Evolutionary conservation across 2,797 vertebrate species (phyloP), one percentile per base, ranked within the genome.

Genomic region (Arctocebus calabarensis): DNA sequence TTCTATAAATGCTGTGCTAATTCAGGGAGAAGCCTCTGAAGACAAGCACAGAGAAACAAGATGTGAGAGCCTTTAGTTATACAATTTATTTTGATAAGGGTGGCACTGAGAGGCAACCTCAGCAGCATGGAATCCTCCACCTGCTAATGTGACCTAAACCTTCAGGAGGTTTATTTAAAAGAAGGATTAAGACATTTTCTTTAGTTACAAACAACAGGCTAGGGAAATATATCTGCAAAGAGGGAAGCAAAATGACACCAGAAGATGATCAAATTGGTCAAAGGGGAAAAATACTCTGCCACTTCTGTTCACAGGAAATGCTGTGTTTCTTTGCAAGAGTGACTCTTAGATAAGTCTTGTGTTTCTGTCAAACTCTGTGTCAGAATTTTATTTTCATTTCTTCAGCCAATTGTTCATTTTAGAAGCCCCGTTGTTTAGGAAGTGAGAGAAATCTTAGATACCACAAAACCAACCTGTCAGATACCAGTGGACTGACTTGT

Each of bases 1-100:
- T 84, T 96, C 22, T 88, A 82, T 92, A 95, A 82, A 20, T 89
- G 25, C 17, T 52, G 16, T 83, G 29, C n/a, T 34, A 71, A 68
- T 87, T 77, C 59, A 68, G 70, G 91, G 29, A 25, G 13, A 84
- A 8, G 37, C 78, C n/a, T 34, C 37, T 57, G 78, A 88, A 94
- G 70, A 89, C 75, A 91, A 95, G 29, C 29, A n/a, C 43, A 87
- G 25, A 64, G 6, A 23, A 68, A 25, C 12, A 86, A 27, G 37
- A 81, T 59, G 19, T 70, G 48, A 32, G 89, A 55, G 1, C 17
- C 1, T 62, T 74, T 3, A 27, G 19, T 68, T 59, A 14, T 29
- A n/a, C 7, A 32, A 88, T 77, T 88, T n/a, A 32, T 68, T 86
- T 94, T 43, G 55, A 32, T 71, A 37, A n/a, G 48, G 12, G 73